Evolutionary conservation across 1,140 invertebrate species (phyloP).

Genomic region (Drosophila sturtevanti): DNA sequence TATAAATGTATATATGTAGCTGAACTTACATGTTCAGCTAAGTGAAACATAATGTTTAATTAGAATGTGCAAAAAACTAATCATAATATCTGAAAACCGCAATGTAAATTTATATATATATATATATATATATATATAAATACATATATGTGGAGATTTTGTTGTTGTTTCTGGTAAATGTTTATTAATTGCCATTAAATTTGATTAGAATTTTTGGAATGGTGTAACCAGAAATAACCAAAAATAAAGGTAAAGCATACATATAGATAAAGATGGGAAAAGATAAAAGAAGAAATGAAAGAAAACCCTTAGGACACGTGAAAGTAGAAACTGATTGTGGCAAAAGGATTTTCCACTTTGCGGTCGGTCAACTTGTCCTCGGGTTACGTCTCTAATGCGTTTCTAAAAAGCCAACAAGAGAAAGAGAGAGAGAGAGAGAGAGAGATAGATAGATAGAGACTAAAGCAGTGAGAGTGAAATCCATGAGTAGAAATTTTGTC

Average conservation of each 20-base stretch:
- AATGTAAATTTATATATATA: constrained; percentile 50
- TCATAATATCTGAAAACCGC: constrained; percentile 39
- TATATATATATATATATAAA: too few relatives aligned
- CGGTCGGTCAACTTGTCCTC: constrained; percentile 42
- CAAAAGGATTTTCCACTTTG: constrained; percentile 61
- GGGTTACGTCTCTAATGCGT: constrained; percentile 52
- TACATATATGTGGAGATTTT: constrained; percentile 35
- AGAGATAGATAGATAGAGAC: neutral
- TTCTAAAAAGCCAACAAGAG: constrained; percentile 61
- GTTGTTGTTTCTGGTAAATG: constrained; percentile 44
- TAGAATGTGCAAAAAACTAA: constrained; percentile 29
- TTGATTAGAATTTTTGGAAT: neutral
- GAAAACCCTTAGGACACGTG: constrained; percentile 21
- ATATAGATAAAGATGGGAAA: neutral
- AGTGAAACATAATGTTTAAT: constrained; percentile 57
- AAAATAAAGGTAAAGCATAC: constrained; percentile 4
- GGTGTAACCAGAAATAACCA: neutral
- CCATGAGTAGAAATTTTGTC: neutral
- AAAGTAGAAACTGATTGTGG: constrained; percentile 48
- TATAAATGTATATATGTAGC: constrained; percentile 18
- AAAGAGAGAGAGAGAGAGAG: neutral
- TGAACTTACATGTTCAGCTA: constrained; percentile 29
- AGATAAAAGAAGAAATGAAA: constrained; percentile 2
- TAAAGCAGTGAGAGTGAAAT: too few relatives aligned
- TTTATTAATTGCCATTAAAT: constrained; percentile 55